Evolutionary conservation across 2,888 invertebrate genomes (phyloP).

Genomic region (Lymantria dispar): DNA sequence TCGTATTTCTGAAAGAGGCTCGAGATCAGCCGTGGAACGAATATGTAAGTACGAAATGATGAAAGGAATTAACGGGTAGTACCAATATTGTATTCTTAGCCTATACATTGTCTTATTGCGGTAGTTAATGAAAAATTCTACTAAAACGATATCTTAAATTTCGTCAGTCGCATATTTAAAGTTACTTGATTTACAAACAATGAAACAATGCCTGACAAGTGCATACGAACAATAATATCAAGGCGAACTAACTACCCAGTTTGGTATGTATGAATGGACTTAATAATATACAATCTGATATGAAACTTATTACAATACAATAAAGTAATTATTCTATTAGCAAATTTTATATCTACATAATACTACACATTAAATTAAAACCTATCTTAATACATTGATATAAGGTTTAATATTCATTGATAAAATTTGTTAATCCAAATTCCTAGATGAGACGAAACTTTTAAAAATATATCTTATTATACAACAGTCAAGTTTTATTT

Average conservation of each 20-base stretch:
- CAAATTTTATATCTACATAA: not conserved
- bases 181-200: constrained; percentile 25
- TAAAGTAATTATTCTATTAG: constrained; percentile 11
- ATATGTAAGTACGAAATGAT: too few species aligned
- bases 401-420: not conserved
- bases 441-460: not conserved
- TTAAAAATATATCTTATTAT: not conserved
- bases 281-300: constrained; percentile 13
- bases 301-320: not conserved
- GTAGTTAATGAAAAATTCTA: not conserved
- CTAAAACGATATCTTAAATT: not conserved
- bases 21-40: too few species aligned
- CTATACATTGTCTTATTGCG: too few species aligned
- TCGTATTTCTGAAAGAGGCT: too few species aligned
- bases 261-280: constrained; percentile 36
- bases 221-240: constrained; percentile 33
- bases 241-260: constrained; percentile 30
- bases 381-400: not conserved
- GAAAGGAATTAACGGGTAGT: too few species aligned
- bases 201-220: constrained; percentile 25
- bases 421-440: not conserved
- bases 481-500: constrained; percentile 1
- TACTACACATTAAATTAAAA: not conserved
- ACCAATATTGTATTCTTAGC: too few species aligned
- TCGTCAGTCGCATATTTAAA: not conserved